Percentiles rank a stretch among this genome's conserved stretches.
phyloP scores from a whole-genome alignment of 2,888 invertebrate species.

The Agonopterix arenella region DNA sequence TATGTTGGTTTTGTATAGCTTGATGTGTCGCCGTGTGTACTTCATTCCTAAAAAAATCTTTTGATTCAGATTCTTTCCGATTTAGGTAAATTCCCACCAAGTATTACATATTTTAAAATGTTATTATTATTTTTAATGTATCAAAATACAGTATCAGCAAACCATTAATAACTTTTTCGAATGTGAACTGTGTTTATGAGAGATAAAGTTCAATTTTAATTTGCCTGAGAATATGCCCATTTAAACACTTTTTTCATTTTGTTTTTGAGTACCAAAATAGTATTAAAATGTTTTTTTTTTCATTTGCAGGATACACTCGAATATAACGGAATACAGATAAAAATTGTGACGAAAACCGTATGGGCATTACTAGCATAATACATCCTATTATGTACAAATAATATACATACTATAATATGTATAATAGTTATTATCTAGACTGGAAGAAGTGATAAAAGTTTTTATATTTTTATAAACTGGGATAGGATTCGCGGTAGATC shows the following conservation, averaged over 20 bases:
- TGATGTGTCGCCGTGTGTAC: no score
- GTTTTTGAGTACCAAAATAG: neutral
- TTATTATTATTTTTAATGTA: no score
- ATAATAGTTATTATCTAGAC: conserved; percentile 2
- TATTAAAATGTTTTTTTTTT: conserved; percentile 20
- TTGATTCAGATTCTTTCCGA: no score
- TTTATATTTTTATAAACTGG: conserved; percentile 19
- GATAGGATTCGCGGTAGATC: no score
- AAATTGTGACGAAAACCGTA: conserved; percentile 59
- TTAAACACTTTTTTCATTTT: no score
- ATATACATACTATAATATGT: conserved; percentile 4
- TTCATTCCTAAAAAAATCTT: no score
- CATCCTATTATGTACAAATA: neutral
- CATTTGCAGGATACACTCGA: conserved; percentile 68
- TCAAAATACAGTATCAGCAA: no score
- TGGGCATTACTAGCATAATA: conserved; percentile 57
- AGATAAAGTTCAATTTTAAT: neutral
- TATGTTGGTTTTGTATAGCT: no score
- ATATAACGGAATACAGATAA: conserved; percentile 65
- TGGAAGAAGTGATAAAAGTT: conserved; percentile 19
- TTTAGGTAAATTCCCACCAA: no score
- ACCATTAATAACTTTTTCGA: no score
- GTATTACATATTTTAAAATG: no score
- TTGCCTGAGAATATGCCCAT: neutral
- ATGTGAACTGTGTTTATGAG: neutral